phyloP scores from a whole-genome alignment of 2,113 vertebrate species.

The Aldabrachelys gigantea region DNA sequence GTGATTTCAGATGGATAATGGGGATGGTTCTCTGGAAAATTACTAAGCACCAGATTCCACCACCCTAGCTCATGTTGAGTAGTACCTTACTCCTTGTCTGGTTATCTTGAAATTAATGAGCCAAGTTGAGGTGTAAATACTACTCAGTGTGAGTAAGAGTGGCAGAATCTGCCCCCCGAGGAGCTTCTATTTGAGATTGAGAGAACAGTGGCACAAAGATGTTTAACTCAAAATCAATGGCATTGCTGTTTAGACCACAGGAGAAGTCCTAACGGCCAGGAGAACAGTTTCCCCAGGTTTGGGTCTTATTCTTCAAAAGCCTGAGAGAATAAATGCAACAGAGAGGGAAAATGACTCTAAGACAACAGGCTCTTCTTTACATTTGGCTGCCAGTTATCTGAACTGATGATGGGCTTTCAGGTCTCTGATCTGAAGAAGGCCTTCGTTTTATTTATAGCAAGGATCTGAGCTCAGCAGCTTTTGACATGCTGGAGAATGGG shows the following conservation, averaged over 20 bases:
- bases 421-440: neutral
- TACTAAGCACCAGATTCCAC: neutral
- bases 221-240: neutral
- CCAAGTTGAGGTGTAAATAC: neutral
- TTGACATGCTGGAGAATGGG: neutral
- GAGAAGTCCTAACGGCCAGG: neutral
- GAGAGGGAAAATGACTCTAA: neutral
- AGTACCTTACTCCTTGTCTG: neutral
- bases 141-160: neutral
- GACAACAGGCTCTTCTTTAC: neutral
- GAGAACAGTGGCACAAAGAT: neutral
- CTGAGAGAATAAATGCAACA: neutral
- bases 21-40: neutral
- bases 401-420: neutral
- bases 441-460: conserved; percentile 17
- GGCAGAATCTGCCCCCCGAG: neutral
- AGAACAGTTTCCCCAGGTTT: neutral
- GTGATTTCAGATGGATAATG: neutral
- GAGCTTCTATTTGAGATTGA: neutral
- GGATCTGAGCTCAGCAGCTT: conserved; percentile 19
- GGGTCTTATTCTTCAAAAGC: neutral
- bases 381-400: neutral
- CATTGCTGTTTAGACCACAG: neutral
- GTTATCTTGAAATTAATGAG: neutral
- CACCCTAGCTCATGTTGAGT: neutral